phyloP scores from a whole-genome alignment of 64 coral and sea anemone species.

The Astreopora myriophthalma region DNA sequence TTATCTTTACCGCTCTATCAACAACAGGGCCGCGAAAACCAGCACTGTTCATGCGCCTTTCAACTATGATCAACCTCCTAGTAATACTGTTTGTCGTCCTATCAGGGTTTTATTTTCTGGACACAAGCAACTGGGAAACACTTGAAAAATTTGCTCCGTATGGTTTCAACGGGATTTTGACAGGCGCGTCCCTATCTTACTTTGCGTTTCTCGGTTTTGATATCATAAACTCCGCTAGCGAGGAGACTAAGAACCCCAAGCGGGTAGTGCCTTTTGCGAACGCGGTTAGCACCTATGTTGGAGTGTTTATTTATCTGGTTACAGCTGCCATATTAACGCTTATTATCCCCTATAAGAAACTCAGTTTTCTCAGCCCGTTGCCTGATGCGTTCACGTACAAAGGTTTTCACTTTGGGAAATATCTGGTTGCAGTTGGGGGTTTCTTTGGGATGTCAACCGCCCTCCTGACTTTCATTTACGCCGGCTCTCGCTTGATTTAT shows the following conservation, averaged over 20 bases:
- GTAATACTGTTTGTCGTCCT: conserved; percentile 71
- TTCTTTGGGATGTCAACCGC: conserved; percentile 84
- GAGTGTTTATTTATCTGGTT: conserved; percentile 75
- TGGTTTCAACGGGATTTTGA: conserved; percentile 75
- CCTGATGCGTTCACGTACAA: conserved; percentile 67
- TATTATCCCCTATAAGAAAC: conserved; percentile 88
- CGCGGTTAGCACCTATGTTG: conserved; percentile 79
- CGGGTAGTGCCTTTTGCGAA: conserved; percentile 61
- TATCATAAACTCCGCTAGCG: conserved; percentile 83
- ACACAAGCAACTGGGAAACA: conserved; percentile 82
- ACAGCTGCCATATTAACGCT: conserved; percentile 75
- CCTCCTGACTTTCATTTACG: conserved; percentile 65
- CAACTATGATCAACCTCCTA: conserved; percentile 71
- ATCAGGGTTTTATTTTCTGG: conserved; percentile 80
- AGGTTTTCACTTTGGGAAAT: conserved; percentile 73
- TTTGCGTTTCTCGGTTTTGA: conserved; percentile 92
- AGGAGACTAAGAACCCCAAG: conserved; percentile 73
- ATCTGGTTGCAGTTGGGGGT: conserved; percentile 82
- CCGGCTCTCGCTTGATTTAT: conserved; percentile 76
- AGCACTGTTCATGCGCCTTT: conserved; percentile 68
- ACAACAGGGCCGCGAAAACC: conserved; percentile 62
- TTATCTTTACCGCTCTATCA: conserved; percentile 53
- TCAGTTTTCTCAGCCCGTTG: conserved; percentile 54
- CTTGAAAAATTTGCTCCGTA: conserved; percentile 84
- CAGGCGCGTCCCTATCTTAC: conserved; percentile 73